Base-by-base conservation (phyloP, 1,140 invertebrate species). In the Cardiocondyla obscurior region DNA sequence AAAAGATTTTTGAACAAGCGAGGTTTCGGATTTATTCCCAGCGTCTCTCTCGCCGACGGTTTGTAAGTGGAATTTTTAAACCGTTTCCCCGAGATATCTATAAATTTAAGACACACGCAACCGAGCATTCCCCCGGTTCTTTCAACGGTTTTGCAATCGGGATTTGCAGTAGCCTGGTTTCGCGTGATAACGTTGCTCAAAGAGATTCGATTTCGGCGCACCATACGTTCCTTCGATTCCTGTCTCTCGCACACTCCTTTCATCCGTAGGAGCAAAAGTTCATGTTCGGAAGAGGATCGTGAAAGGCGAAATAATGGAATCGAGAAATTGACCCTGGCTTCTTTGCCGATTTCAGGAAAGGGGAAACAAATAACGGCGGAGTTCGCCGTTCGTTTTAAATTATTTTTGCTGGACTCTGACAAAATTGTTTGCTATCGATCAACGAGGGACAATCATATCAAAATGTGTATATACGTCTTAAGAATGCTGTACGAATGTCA, bases 131-230 rank as follows among this genome's bases (percentile, higher is more conserved):
- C 69, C 30, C 30, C 46, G 60, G 60, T 16, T 67, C 19, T 62
- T 62, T 62, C 33, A 39, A 7, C 12, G 58, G n/a, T 19, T 62
- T 62, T 12, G 19, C 19, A 62, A 62, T 62, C 30, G 33, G 19
- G 58, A 22, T 42, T 62, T 62, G 58, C 58, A 62, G 30, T 42
- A 76, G 58, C 33, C 53, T 64, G 57, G 14, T 77, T 55, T 77
- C 44, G 44, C 16, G 33, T 22, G 74, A 79, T 79, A 79, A 79
- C 74, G 62, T 79, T 79, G 46, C 74, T 79, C 46, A 79, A 79
- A 79, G 36, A 42, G 46, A 79, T 79, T 79, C 46, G 46, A 79
- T 79, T 77, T 79, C 33, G 30, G 60, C 10, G 22, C 22, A 49
- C 28, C 57, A 28, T 39, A 64, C 72, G 46, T 76, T 76, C 39